A percentile compares a stretch with the other conserved stretches of the same genome.
Evolutionary conservation across 2,888 invertebrate genomes (phyloP).

Genomic region (Hemistola chrysoprasaria): DNA sequence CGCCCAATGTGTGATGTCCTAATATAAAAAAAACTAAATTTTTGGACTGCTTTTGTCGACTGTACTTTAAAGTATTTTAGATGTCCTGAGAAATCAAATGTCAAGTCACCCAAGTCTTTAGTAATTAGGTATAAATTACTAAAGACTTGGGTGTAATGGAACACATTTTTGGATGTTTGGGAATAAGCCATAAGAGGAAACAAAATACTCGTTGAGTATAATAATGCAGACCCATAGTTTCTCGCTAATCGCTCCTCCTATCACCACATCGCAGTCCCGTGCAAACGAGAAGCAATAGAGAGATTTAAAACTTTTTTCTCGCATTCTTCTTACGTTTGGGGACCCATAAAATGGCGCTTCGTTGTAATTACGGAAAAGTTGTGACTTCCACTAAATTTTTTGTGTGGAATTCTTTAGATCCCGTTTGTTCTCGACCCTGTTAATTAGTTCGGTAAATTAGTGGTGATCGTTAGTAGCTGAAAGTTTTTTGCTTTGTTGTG

Average conservation of each 20-base stretch:
- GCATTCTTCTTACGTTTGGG: slow-evolving; percentile 30
- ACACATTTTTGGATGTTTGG: too few species aligned
- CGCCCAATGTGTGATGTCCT: too few species aligned
- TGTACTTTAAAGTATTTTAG: too few species aligned
- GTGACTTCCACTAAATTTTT: slow-evolving; percentile 36
- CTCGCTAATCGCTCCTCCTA: slow-evolving; percentile 12
- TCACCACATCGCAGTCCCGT: slow-evolving; percentile 9
- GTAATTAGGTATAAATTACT: too few species aligned
- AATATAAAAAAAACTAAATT: too few species aligned
- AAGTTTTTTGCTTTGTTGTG: slow-evolving; percentile 13
- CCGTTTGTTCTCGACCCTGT: slow-evolving; percentile 19
- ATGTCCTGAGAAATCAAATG: too few species aligned
- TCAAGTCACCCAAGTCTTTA: too few species aligned
- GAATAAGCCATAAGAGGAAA: too few species aligned
- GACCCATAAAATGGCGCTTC: slow-evolving; percentile 35
- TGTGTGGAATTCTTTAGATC: slow-evolving; percentile 23
- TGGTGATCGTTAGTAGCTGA: slow-evolving; percentile 22
- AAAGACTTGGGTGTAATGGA: too few species aligned
- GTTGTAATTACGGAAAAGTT: slow-evolving; percentile 36
- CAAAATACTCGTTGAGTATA: too few species aligned
- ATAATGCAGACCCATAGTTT: too few species aligned
- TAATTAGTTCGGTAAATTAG: slow-evolving; percentile 33
- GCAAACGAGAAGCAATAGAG: slow-evolving; percentile 23
- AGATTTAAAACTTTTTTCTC: slow-evolving; percentile 29
- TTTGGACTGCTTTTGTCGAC: too few species aligned